These are phyloP conservation scores for Drosophila peninsularis DNA, from an alignment of 2,888 invertebrate genomes.

Conservation along the genomic window DNA sequence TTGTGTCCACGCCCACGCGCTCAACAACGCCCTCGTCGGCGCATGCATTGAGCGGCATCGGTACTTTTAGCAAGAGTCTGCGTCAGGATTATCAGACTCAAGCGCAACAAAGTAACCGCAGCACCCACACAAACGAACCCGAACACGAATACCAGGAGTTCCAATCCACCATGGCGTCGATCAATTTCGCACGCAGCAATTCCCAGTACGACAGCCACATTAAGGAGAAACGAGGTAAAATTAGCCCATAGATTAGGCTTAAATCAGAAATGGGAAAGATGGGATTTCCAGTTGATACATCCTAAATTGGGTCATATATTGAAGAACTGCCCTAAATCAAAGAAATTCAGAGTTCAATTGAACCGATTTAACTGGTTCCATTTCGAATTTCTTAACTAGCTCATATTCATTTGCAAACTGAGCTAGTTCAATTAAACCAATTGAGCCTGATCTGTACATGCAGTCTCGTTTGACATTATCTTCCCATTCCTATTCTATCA, in stretches of 20 bases:
- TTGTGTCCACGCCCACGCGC: constrained; percentile 73
- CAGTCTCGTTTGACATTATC: background rate
- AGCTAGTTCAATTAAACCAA: background rate
- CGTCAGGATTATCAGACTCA: constrained; percentile 75
- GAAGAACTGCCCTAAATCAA: no score
- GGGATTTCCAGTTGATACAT: no score
- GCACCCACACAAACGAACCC: constrained; percentile 51
- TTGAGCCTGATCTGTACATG: background rate
- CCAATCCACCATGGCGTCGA: constrained; percentile 88
- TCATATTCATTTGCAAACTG: background rate
- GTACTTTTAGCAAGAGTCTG: constrained; percentile 82
- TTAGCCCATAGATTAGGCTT: no score
- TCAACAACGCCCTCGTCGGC: constrained; percentile 58
- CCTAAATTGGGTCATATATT: no score
- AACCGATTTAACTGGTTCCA: background rate
- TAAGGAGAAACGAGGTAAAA: constrained; percentile 93
- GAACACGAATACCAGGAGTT: constrained; percentile 84
- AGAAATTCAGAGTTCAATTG: no score
- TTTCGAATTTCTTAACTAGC: background rate
- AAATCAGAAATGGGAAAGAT: no score
- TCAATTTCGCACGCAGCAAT: constrained; percentile 91
- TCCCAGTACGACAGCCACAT: constrained; percentile 95
- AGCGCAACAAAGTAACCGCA: constrained; percentile 64
- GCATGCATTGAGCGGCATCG: constrained; percentile 63
- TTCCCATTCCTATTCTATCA: background rate